These are phyloP conservation scores for Sesia bembeciformis DNA, from an alignment of 2,888 invertebrate genomes.

Conservation along the genomic window DNA sequence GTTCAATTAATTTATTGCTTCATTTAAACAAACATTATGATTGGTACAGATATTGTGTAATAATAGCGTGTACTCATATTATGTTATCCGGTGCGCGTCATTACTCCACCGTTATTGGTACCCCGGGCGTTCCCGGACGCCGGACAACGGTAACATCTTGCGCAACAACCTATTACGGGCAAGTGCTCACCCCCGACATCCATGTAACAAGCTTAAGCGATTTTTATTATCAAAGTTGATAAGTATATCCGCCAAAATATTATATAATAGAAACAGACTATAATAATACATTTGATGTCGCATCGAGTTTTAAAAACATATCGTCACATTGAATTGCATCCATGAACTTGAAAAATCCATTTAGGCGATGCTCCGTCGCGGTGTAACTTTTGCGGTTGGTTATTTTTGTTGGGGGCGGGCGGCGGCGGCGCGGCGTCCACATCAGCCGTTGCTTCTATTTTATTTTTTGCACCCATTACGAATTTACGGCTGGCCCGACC, in stretches of 20 bases:
- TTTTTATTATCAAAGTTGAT: not conserved
- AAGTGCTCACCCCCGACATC: constrained; percentile 31
- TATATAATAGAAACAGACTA: not conserved
- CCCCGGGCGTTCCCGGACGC: constrained; percentile 47
- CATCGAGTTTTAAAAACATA: not conserved
- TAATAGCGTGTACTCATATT: constrained; percentile 28
- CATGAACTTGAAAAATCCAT: constrained; percentile 58
- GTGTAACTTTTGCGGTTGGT: constrained; percentile 46
- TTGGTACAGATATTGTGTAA: constrained; percentile 18
- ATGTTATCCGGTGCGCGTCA: constrained; percentile 52
- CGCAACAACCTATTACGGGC: constrained; percentile 61
- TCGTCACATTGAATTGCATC: constrained; percentile 1
- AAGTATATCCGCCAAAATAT: constrained; percentile 3
- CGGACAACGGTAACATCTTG: constrained; percentile 60
- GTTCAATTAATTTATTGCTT: too few species aligned
- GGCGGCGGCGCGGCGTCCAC: constrained; percentile 24
- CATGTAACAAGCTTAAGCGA: not conserved
- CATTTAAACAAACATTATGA: too few species aligned
- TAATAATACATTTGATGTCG: not conserved
- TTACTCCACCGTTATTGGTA: constrained; percentile 63
- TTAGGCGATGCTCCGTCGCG: constrained; percentile 31
- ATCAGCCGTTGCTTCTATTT: constrained; percentile 40
- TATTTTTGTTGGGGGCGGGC: constrained; percentile 46
- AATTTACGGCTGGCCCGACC: constrained; percentile 64
- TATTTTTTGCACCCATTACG: constrained; percentile 71